Conservation (phyloP, 64 coral and sea anemone genomes). For the Montipora capricornis region DNA sequence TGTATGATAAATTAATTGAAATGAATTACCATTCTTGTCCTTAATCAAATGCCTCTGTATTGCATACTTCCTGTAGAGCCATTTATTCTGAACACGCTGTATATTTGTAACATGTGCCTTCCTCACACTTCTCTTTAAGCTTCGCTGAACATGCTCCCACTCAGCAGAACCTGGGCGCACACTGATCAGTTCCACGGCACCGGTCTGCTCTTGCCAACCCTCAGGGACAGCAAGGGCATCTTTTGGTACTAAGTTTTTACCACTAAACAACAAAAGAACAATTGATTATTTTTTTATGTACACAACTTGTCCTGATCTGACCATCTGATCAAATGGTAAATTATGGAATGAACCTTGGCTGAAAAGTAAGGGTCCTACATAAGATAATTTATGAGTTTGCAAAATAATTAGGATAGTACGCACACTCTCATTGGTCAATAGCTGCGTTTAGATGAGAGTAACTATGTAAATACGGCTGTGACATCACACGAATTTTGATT, state of each 20-base stretch:
- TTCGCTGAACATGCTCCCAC: constrained; percentile 49
- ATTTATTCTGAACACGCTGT: constrained; percentile 65
- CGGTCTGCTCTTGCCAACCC: constrained; percentile 11
- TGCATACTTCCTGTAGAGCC: constrained; percentile 70
- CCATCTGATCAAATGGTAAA: too few relatives aligned
- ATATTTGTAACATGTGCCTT: constrained; percentile 29
- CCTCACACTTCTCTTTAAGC: constrained; percentile 52
- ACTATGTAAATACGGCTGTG: too few relatives aligned
- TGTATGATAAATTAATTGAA: background rate
- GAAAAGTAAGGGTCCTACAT: too few relatives aligned
- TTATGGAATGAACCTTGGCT: too few relatives aligned
- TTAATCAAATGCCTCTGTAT: constrained; percentile 55
- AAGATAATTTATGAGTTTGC: too few relatives aligned
- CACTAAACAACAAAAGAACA: background rate
- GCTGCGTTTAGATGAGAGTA: too few relatives aligned
- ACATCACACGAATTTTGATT: too few relatives aligned
- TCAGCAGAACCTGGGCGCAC: constrained; percentile 56
- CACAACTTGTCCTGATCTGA: background rate
- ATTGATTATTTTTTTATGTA: background rate
- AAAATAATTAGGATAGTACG: too few relatives aligned
- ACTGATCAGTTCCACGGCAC: background rate
- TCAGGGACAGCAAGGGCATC: background rate
- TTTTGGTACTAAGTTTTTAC: constrained; percentile 14
- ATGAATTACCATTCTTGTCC: constrained; percentile 68
- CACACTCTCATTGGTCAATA: too few relatives aligned